Evolutionary conservation across 2,113 vertebrate species (phyloP).

Genomic region (Egretta garzetta): DNA sequence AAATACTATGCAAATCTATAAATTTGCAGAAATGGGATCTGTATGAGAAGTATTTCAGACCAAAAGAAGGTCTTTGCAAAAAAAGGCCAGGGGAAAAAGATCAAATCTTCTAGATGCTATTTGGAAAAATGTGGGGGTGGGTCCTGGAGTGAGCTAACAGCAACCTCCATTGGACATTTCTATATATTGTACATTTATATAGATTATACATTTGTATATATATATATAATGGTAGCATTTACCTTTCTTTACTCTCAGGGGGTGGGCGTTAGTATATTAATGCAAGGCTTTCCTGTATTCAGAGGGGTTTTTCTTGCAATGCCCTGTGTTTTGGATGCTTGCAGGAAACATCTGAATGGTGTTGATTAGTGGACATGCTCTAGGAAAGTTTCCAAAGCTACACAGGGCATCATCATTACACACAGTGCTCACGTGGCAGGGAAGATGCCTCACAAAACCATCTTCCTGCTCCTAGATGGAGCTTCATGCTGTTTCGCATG

Average conservation of each 20-base stretch:
- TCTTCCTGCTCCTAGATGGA: background rate
- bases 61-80: background rate
- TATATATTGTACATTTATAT: too few species aligned
- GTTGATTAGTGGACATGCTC: background rate
- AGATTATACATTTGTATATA: background rate
- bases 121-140: background rate
- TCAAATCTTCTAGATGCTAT: background rate
- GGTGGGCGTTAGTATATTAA: background rate
- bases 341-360: background rate
- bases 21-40: background rate
- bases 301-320: background rate
- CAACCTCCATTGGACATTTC: background rate
- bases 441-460: background rate
- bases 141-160: background rate
- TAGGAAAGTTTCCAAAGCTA: background rate
- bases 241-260: background rate
- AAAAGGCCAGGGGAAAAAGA: background rate
- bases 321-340: background rate
- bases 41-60: background rate
- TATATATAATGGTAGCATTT: background rate
- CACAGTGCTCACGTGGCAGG: background rate
- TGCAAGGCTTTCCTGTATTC: background rate
- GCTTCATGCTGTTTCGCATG: background rate
- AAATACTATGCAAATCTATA: background rate
- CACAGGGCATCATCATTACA: background rate